Evolutionary conservation across 1,140 invertebrate species (phyloP).

Genomic region (Drosophila parvula): DNA sequence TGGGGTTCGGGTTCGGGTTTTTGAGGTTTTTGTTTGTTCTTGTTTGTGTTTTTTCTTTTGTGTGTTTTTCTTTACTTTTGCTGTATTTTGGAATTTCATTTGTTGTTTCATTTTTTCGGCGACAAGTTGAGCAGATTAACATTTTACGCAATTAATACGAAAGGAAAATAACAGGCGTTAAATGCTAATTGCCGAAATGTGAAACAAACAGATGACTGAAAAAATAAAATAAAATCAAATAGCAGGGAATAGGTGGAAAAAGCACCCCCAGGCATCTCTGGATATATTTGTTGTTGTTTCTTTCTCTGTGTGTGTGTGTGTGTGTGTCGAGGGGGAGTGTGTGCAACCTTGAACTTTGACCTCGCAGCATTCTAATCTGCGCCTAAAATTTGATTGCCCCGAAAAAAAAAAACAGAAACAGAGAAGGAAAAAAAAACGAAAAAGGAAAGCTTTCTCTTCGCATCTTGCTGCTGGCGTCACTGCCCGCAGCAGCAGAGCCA

Average conservation of each 20-base stretch:
- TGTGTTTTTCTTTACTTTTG: conserved; percentile 8
- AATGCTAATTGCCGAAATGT: conserved; percentile 61
- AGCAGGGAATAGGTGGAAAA: neutral
- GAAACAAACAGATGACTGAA: conserved; percentile 27
- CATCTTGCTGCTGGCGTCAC: conserved; percentile 2
- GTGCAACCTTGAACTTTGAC: conserved; percentile 80
- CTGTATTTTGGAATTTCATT: conserved; percentile 6
- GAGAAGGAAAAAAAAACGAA: neutral
- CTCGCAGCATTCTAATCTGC: conserved; percentile 69
- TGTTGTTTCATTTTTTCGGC: conserved; percentile 17
- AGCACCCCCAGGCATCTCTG: neutral
- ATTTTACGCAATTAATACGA: conserved; percentile 59
- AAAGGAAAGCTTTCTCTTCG: conserved; percentile 16
- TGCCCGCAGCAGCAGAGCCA: conserved; percentile 16
- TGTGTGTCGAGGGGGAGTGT: neutral
- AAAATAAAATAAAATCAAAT: conserved; percentile 9
- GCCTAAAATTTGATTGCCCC: conserved; percentile 72
- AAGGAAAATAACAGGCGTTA: conserved; percentile 17
- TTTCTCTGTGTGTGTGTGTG: too few relatives aligned
- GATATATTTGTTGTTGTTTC: neutral
- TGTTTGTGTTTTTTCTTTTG: conserved; percentile 14
- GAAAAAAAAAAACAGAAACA: conserved; percentile 9
- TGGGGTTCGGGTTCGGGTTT: neutral
- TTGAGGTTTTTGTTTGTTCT: conserved; percentile 24
- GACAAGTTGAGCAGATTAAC: conserved; percentile 57